Conservation (phyloP, 2,888 invertebrate species). For the Papilio elwesi region DNA sequence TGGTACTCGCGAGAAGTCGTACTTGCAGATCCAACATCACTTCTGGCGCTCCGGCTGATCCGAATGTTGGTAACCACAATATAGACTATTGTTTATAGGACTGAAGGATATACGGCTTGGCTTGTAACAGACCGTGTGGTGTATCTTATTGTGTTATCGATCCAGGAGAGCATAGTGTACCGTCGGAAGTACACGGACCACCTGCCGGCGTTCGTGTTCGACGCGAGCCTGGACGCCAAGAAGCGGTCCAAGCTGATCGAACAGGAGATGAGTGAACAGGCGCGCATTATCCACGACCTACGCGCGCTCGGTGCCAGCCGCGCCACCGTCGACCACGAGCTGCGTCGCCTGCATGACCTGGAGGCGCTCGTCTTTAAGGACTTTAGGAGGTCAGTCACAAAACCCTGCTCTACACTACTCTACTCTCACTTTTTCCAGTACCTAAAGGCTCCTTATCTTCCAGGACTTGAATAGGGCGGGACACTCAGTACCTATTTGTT, state of each 20-base stretch:
- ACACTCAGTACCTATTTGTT: no score
- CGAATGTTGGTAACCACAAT: no score
- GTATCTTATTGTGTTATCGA: neutral
- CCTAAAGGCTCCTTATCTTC: no score
- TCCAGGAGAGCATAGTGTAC: constrained; percentile 87
- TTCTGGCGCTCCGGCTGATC: no score
- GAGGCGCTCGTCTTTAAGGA: constrained; percentile 94
- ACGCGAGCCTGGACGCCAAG: constrained; percentile 90
- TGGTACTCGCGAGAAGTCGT: no score
- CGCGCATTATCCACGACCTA: constrained; percentile 96
- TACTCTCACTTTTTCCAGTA: no score
- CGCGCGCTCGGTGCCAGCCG: constrained; percentile 94
- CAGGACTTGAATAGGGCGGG: no score
- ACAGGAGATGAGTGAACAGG: constrained; percentile 98
- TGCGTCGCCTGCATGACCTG: constrained; percentile 94
- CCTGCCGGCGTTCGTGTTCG: constrained; percentile 93
- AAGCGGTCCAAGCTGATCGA: constrained; percentile 96
- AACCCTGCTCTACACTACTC: no score
- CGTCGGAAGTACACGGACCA: constrained; percentile 89
- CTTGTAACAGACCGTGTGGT: neutral
- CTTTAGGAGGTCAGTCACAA: constrained; percentile 86
- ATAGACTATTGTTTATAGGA: no score
- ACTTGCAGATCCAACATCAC: no score
- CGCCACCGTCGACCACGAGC: constrained; percentile 95
- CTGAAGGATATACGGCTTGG: no score